phyloP scores from a whole-genome alignment of 2,113 vertebrate genomes.

The Cavia porcellus region DNA sequence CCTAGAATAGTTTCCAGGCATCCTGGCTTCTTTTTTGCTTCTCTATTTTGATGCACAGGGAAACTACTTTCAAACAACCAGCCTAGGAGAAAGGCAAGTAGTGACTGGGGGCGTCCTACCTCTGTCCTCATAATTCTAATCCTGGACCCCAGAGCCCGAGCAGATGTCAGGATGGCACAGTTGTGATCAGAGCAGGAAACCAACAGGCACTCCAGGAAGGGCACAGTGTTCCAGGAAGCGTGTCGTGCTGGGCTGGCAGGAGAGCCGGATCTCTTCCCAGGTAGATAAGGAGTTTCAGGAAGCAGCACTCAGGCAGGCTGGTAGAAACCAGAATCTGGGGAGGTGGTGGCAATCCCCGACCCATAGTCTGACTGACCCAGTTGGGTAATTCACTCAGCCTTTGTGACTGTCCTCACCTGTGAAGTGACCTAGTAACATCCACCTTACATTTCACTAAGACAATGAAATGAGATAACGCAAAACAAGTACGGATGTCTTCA shows the following conservation, averaged over 20 bases:
- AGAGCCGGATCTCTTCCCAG: not conserved
- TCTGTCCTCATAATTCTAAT: not conserved
- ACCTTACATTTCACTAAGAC: not conserved
- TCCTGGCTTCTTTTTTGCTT: constrained; percentile 1
- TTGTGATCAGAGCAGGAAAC: not conserved
- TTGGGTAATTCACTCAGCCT: not conserved
- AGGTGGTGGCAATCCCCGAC: not conserved
- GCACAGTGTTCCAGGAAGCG: not conserved
- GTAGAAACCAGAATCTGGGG: not conserved
- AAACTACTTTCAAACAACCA: constrained; percentile 7
- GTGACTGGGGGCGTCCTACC: not conserved
- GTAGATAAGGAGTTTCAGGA: not conserved
- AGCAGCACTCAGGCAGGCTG: not conserved
- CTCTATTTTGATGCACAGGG: constrained; percentile 8
- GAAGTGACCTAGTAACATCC: not conserved
- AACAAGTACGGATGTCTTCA: constrained; percentile 51
- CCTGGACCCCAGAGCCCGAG: not conserved
- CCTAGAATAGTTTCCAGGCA: not conserved
- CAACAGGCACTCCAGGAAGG: not conserved
- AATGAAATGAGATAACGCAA: not conserved
- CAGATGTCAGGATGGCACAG: not conserved
- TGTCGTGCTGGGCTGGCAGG: not conserved
- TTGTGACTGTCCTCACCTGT: not conserved
- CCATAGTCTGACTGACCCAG: not conserved
- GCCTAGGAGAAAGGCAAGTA: not conserved